Base-by-base conservation (phyloP, 2,113 vertebrate species). In the Rhinogobius similis region DNA sequence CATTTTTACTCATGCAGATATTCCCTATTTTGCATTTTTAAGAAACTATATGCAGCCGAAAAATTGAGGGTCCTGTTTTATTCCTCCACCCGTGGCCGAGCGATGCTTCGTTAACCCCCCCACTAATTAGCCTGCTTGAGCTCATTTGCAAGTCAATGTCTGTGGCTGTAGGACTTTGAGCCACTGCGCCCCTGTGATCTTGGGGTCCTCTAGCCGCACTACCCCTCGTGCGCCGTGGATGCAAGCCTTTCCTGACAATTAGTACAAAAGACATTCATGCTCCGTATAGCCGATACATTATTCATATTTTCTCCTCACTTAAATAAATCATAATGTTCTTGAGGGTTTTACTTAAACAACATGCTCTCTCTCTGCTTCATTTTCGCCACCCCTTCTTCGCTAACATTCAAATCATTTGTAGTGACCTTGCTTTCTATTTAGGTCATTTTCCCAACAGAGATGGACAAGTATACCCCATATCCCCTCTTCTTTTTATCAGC, bases 101-200 rank as follows among this genome's bases (percentile, higher is more conserved):
- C 95, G 92, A 89, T 90, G 91, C 93, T 97, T 97, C 95, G 97
- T 98, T 97, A 97, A 58, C 93, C 91, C 80, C 92, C 80, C 78
- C 92, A 95, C 95, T 97, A 98, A 98, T 98, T 98, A 96, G 95
- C 95, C 94, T 95, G 92, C 95, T 96, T 95, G 93, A 95, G 95
- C 96, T 97, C 95, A 98, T 98, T 97, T 97, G 96, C 96, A 96
- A 98, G 95, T 96, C 93, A 93, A 95, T 95, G 94, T 90, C 93
- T 93, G 93, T 95, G 95, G 94, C 94, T 96, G 93, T 93, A 95
- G 95, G 95, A 95, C 95, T 97, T 96, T 96, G 94, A 96, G 96
- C 94, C 85, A 73, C 88, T 89, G 82, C 89, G 82, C 92, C 91
- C 87, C 95, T 97, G 94, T 97, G 96, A 98, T 97, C 95, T 99